Conservation (phyloP, 2,888 invertebrate species). For the Tetrapedia diversipes region DNA sequence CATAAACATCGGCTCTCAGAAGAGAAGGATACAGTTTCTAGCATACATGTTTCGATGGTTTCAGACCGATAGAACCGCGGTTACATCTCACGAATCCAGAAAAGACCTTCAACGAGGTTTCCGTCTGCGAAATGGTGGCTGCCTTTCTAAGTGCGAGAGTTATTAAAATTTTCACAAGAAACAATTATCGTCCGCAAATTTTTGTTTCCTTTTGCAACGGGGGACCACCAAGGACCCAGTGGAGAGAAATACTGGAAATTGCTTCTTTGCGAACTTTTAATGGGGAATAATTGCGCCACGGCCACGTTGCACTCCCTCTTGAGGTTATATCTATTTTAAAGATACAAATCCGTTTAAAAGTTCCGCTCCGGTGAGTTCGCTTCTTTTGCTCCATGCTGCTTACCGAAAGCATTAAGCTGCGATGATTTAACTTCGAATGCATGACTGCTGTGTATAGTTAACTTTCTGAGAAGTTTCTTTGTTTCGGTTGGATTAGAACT, state of each 20-base stretch:
- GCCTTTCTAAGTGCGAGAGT: conserved; percentile 15
- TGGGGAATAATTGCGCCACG: conserved; percentile 34
- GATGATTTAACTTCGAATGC: background rate
- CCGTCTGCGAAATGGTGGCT: too few relatives aligned
- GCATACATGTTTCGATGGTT: too few relatives aligned
- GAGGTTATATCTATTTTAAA: conserved; percentile 8
- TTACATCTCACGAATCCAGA: too few relatives aligned
- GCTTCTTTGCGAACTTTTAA: conserved; percentile 42
- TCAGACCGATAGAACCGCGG: too few relatives aligned
- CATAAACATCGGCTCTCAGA: too few relatives aligned
- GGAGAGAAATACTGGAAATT: conserved; percentile 17
- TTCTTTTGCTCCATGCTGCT: background rate
- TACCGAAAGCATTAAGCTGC: background rate
- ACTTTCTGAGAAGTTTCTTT: background rate
- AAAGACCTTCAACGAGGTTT: too few relatives aligned
- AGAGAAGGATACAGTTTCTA: too few relatives aligned
- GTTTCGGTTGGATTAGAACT: background rate
- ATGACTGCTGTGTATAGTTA: background rate
- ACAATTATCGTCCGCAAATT: conserved; percentile 30
- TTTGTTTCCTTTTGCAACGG: too few relatives aligned
- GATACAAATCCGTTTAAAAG: conserved; percentile 22
- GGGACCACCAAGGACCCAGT: too few relatives aligned
- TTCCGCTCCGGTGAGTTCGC: background rate
- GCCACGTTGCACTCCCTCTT: too few relatives aligned
- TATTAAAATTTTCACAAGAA: conserved; percentile 33